Evolutionary conservation across 2,797 vertebrate species (phyloP).

Genomic region (Mormyrops boulengeri): DNA sequence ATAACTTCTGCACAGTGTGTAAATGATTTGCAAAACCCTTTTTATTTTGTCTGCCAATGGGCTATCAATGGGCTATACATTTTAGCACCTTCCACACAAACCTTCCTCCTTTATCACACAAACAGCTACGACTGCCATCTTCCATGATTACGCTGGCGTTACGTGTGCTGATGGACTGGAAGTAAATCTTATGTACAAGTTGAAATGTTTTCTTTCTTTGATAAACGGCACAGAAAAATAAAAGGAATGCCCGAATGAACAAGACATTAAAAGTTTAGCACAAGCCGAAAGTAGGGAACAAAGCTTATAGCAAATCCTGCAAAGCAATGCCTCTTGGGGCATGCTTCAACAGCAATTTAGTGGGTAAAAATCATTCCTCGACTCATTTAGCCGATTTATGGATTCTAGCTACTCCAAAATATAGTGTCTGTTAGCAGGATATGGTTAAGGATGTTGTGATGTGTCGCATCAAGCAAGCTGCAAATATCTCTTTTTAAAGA

Average conservation of each 20-base stretch:
- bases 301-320: neutral
- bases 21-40: neutral
- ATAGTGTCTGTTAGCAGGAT: constrained; percentile 3
- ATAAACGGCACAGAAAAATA: neutral
- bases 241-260: neutral
- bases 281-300: neutral
- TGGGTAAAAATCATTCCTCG: neutral
- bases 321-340: neutral
- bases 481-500: neutral
- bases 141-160: neutral
- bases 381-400: neutral
- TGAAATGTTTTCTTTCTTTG: neutral
- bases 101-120: neutral
- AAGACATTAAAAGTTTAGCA: neutral
- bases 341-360: neutral
- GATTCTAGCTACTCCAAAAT: neutral
- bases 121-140: neutral
- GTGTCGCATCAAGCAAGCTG: neutral
- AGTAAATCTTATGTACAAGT: neutral
- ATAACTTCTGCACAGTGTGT: neutral
- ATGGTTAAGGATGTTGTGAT: neutral
- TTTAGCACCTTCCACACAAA: neutral
- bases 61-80: neutral
- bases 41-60: neutral
- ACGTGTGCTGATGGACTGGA: neutral